phyloP scores from a whole-genome alignment of 2,797 vertebrate species.

The Tenualosa thibaudeaui region DNA sequence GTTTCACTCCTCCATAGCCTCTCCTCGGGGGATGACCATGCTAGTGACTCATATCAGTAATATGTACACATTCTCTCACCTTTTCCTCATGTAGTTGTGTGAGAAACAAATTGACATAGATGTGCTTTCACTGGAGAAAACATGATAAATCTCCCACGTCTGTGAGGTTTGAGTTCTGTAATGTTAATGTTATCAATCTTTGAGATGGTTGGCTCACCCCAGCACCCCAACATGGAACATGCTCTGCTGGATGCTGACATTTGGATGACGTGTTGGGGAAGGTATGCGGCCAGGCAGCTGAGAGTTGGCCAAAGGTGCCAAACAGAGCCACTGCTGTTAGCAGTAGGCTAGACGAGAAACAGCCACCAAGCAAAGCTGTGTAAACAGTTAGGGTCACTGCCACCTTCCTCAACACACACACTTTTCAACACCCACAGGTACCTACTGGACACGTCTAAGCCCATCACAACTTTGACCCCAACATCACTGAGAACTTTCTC shows the following conservation, averaged over 20 bases:
- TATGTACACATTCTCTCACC: not conserved
- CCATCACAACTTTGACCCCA: not conserved
- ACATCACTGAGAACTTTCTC: not conserved
- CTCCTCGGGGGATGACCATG: not conserved
- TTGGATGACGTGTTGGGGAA: conserved; percentile 37
- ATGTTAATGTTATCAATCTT: not conserved
- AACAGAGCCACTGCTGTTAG: not conserved
- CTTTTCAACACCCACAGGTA: not conserved
- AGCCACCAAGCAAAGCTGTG: conserved; percentile 10
- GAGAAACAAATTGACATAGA: not conserved
- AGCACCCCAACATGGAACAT: not conserved
- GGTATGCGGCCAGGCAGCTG: conserved; percentile 28
- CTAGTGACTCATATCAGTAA: not conserved
- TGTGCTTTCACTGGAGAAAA: not conserved
- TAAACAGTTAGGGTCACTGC: conserved; percentile 4
- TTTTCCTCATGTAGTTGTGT: not conserved
- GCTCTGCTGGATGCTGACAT: conserved; percentile 9
- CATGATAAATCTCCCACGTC: not conserved
- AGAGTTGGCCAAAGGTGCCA: not conserved
- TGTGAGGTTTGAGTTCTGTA: not conserved
- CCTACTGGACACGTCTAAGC: not conserved
- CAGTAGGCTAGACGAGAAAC: conserved; percentile 1
- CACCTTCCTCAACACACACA: not conserved
- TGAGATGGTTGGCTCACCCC: not conserved
- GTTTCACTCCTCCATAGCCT: conserved; percentile 18